Conservation (phyloP, 1,140 invertebrate genomes). For the Amphibalanus amphitrite region DNA sequence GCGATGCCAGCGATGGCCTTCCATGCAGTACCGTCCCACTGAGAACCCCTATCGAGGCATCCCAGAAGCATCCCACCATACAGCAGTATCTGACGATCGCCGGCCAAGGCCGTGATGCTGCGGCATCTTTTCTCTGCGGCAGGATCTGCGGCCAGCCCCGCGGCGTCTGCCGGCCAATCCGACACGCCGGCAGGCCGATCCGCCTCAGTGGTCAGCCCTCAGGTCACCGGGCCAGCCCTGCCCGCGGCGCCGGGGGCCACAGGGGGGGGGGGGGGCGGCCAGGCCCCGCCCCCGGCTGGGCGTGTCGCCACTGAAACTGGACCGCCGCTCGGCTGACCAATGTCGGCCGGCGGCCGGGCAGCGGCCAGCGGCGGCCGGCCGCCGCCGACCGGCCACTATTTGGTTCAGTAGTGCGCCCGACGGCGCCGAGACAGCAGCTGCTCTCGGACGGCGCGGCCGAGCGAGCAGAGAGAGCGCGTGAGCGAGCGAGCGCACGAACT, state of each 20-base stretch:
- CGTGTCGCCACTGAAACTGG: not conserved
- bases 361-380: too few species aligned
- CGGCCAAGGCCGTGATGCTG: not conserved
- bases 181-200: not conserved
- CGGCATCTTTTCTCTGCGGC: not conserved
- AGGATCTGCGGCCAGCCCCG: too few species aligned
- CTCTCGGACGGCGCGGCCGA: too few species aligned
- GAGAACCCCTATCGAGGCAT: too few species aligned
- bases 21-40: too few species aligned
- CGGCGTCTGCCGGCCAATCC: too few species aligned
- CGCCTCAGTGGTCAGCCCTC: not conserved
- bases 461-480: too few species aligned
- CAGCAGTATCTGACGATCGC: too few species aligned
- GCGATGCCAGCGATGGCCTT: too few species aligned
- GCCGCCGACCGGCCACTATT: not conserved
- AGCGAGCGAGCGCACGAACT: not conserved
- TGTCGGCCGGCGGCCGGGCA: not conserved
- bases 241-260: too few species aligned
- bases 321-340: not conserved
- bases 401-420: not conserved
- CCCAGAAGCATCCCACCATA: too few species aligned
- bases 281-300: not conserved
- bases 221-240: not conserved
- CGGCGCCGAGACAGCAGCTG: not conserved
- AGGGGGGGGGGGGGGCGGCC: too few species aligned